Conservation (phyloP, 2,113 vertebrate genomes). For the Nansenia antarctica region DNA sequence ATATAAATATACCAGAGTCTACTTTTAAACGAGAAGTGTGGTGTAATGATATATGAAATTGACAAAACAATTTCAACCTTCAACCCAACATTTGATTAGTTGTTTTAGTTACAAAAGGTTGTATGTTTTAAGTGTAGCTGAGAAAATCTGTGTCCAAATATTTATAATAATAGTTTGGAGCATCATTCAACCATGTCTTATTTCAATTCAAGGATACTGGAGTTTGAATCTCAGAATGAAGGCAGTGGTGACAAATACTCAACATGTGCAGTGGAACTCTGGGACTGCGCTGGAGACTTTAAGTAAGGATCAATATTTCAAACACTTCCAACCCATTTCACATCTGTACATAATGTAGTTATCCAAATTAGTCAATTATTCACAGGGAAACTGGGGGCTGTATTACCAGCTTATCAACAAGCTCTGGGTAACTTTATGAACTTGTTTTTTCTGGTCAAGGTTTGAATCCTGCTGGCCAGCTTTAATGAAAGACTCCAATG, state of each 20-base stretch:
- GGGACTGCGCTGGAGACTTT: constrained; percentile 93
- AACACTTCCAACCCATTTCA: not conserved
- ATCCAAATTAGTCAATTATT: not conserved
- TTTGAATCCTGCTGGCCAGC: constrained; percentile 98
- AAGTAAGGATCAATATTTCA: constrained; percentile 77
- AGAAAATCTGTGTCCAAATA: not conserved
- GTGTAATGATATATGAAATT: too few relatives aligned
- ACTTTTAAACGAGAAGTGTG: too few relatives aligned
- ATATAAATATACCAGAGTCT: too few relatives aligned
- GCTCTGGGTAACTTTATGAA: not conserved
- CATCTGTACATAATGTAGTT: not conserved
- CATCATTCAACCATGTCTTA: constrained; percentile 1
- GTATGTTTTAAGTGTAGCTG: too few relatives aligned
- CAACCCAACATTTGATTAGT: not conserved
- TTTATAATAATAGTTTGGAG: not conserved
- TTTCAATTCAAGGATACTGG: constrained; percentile 84
- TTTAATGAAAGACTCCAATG: constrained; percentile 87
- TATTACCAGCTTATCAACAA: not conserved
- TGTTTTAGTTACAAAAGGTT: not conserved
- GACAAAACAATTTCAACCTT: too few relatives aligned
- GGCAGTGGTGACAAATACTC: constrained; percentile 69
- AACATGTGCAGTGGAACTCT: constrained; percentile 87
- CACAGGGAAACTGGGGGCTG: not conserved
- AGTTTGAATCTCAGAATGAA: constrained; percentile 85
- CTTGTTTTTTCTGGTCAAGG: constrained; percentile 59